These are phyloP conservation scores for Brachionus asplanchnoidis DNA, from an alignment of 1,140 invertebrate genomes.

Conservation along the genomic window DNA sequence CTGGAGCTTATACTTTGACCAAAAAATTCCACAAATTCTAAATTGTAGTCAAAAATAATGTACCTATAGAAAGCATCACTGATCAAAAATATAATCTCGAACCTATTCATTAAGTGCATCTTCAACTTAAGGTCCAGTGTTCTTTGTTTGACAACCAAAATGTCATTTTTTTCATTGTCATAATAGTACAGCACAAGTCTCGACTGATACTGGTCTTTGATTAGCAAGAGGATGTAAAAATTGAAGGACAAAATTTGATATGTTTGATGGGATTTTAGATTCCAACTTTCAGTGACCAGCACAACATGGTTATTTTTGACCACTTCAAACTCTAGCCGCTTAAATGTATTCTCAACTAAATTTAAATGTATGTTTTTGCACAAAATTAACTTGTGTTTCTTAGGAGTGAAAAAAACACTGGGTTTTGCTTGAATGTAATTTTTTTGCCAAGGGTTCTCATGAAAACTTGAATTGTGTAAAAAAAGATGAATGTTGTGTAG, in stretches of 20 bases:
- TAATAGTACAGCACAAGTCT: not conserved
- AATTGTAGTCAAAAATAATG: not conserved
- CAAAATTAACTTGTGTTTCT: not conserved
- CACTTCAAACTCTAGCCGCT: not conserved
- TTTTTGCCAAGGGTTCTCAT: not conserved
- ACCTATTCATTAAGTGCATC: not conserved
- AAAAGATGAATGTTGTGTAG: not conserved
- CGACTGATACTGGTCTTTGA: constrained; percentile 2
- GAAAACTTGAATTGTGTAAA: not conserved
- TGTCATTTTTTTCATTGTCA: constrained; percentile 1
- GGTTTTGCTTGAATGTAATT: not conserved
- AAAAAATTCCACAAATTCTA: constrained; percentile 1
- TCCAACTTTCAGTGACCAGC: not conserved
- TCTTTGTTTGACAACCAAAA: not conserved
- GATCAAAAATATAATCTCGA: not conserved
- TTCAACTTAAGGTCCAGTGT: not conserved
- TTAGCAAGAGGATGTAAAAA: not conserved
- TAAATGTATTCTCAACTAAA: not conserved
- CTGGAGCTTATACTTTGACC: not conserved
- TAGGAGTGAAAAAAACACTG: not conserved
- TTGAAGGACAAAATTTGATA: not conserved
- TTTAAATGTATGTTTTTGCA: not conserved
- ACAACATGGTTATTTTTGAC: not conserved
- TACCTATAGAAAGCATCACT: not conserved
- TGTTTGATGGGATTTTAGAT: constrained; percentile 11